Conservation (phyloP, 2,113 vertebrate genomes). For the Saccopteryx bilineata region DNA sequence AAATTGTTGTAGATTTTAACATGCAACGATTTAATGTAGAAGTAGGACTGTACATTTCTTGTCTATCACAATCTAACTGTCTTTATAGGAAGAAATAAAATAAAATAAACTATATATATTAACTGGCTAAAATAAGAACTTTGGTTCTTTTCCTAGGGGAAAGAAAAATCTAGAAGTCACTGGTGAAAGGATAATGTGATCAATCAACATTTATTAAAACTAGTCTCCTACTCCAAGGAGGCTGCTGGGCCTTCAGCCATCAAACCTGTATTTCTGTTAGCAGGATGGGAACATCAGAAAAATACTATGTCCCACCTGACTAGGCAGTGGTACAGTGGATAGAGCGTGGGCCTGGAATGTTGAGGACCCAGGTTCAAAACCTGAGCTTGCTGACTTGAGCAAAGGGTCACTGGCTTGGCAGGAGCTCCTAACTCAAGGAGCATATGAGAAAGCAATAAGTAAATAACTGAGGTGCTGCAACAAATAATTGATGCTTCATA, state of each 20-base stretch:
- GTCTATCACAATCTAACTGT: neutral
- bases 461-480: too few relatives aligned
- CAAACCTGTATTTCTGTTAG: neutral
- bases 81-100: neutral
- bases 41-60: neutral
- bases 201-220: neutral
- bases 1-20: neutral
- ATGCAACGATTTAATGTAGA: neutral
- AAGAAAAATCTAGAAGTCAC: neutral
- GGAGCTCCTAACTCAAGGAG: too few relatives aligned
- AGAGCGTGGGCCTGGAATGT: too few relatives aligned
- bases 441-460: too few relatives aligned
- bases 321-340: too few relatives aligned
- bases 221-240: neutral
- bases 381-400: too few relatives aligned
- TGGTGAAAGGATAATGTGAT: neutral
- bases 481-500: too few relatives aligned
- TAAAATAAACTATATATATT: neutral
- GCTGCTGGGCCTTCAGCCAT: neutral
- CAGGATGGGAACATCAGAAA: neutral
- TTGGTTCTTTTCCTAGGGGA: neutral
- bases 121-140: neutral
- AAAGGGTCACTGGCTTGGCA: too few relatives aligned
- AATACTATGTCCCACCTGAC: neutral
- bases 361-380: too few relatives aligned